Percentiles rank a stretch among this genome's conserved stretches.
These are phyloP conservation scores for Megalonaias nervosa DNA, from an alignment of 1,140 invertebrate genomes.

Conservation along the genomic window DNA sequence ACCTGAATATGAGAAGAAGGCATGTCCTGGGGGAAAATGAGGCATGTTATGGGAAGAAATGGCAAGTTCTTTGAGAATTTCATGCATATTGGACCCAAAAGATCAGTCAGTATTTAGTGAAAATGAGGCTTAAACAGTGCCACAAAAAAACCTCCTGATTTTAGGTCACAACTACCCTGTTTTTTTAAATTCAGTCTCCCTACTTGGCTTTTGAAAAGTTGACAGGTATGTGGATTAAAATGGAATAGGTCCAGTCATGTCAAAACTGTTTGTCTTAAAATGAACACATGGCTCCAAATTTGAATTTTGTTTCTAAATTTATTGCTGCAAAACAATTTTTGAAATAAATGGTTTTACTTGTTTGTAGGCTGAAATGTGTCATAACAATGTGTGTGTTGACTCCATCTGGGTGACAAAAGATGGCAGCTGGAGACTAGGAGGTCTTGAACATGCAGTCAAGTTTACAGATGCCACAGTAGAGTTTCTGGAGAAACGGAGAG, in stretches of 20 bases:
- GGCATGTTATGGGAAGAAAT: neutral
- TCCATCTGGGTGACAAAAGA: constrained; percentile 87
- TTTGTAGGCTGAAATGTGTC: constrained; percentile 79
- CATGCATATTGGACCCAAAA: too few relatives aligned
- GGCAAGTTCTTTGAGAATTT: too few relatives aligned
- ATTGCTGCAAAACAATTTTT: neutral
- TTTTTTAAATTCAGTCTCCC: too few relatives aligned
- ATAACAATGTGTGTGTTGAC: constrained; percentile 85
- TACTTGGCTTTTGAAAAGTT: neutral
- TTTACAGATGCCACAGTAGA: constrained; percentile 78
- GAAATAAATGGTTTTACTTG: neutral
- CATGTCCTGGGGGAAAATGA: too few relatives aligned
- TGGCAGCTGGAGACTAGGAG: constrained; percentile 87
- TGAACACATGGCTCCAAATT: neutral
- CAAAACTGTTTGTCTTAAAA: neutral
- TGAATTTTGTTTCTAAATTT: too few relatives aligned
- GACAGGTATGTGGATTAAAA: too few relatives aligned
- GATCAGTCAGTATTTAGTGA: too few relatives aligned
- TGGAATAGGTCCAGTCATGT: neutral
- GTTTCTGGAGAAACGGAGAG: constrained; percentile 80
- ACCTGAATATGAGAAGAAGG: too few relatives aligned
- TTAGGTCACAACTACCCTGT: too few relatives aligned
- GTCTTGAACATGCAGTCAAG: constrained; percentile 83
- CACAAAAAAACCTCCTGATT: too few relatives aligned
- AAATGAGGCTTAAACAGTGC: too few relatives aligned